These are phyloP conservation scores for Zophobas atratus DNA, from an alignment of 1,140 invertebrate species.

Conservation along the genomic window DNA sequence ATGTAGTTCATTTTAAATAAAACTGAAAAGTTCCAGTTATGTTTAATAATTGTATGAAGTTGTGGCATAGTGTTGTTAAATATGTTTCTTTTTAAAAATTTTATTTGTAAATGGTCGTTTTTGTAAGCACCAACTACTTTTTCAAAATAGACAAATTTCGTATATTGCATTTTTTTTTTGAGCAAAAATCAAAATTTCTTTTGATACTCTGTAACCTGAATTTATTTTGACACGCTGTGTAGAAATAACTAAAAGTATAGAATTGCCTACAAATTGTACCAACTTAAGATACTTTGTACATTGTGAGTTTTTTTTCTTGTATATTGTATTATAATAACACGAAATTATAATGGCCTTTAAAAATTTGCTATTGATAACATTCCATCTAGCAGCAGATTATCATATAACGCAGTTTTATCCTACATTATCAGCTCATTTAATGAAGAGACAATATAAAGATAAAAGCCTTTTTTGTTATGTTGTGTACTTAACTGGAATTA, in stretches of 20 bases:
- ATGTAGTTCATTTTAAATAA: background rate
- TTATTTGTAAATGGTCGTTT: constrained; percentile 9
- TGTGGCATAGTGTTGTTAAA: constrained; percentile 7
- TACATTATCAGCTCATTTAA: too few relatives aligned
- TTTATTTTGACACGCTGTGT: too few relatives aligned
- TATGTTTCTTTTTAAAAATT: background rate
- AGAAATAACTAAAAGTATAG: too few relatives aligned
- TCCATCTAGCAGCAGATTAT: background rate
- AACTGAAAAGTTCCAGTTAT: background rate
- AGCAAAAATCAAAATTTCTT: background rate
- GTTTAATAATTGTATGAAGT: constrained; percentile 11
- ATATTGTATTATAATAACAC: background rate
- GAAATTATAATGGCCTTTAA: background rate
- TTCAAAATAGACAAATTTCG: constrained; percentile 4
- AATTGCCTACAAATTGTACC: too few relatives aligned
- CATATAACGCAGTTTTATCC: background rate
- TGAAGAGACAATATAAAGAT: too few relatives aligned
- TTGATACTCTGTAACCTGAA: too few relatives aligned
- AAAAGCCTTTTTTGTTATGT: background rate
- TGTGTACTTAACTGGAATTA: background rate
- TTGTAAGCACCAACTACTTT: constrained; percentile 16
- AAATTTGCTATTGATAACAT: background rate
- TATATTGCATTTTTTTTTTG: background rate
- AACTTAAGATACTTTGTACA: too few relatives aligned
- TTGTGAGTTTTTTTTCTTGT: background rate